Base-by-base conservation (phyloP, 2,113 vertebrate species). In the Nothocercus julius region DNA sequence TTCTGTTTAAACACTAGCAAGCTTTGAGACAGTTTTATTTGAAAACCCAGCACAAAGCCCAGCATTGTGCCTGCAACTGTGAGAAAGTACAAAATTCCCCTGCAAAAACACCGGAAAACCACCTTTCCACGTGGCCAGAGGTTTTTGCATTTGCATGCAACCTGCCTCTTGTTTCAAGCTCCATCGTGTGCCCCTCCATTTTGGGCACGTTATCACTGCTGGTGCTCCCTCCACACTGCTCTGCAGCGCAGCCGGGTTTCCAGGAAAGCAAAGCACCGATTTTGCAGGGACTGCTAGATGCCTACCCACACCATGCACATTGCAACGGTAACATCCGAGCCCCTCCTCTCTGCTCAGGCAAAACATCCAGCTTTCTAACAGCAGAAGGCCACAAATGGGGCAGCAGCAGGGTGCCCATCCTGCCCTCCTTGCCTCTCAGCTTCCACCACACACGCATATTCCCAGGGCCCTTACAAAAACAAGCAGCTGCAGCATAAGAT, bases 191-290 rank as follows among this genome's bases (percentile, higher is more conserved):
- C 28, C 38, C 8, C 44, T 51, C 25, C 15, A 0, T 20, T 62
- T 21, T 30, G 69, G 36, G 6, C 7, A 25, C 0, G 0, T 20
- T 53, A 38, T 25, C 51, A 73, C 58, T 58, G 54, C 34, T 17
- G 6, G 0, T 1, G 0, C 49, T 78, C 4, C 59, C 49, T 40
- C 38, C 61, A 19, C 61, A 28, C 21, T 0, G 1, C 70, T 56
- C 87, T 76, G 82, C 30, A 6, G 73, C 36, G 72, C 81, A 3
- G 1, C 68, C 16, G 54, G 34, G 4, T n/a, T 81, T 85, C 28
- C 66, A 74, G 15, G 36, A 73, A 70, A 89, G 19, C 13, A 85
- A 70, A 74, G n/a, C 9, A 34, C 0, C 6, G 1, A 18, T 73
- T 42, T 42, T 70, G 7, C 14, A 75, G 56, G 40, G 13, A 77